Base-by-base conservation (phyloP, 1,140 invertebrate species). In the Vanessa atalanta region DNA sequence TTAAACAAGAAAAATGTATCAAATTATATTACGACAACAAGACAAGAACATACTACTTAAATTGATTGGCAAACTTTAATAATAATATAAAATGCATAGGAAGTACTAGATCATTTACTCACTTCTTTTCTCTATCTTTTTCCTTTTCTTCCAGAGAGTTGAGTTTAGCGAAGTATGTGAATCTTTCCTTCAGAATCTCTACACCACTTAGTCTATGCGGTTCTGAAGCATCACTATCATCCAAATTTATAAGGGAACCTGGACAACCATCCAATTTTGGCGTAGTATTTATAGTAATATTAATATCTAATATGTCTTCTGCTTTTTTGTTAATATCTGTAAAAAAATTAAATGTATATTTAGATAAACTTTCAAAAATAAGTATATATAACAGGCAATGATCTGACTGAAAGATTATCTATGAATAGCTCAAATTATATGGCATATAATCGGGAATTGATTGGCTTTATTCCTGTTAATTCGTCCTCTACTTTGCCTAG, bases 191-290 rank as follows among this genome's bases (percentile, higher is more conserved):
- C 43, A 96, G 90, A 67, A 93, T 80, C 73, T 94, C 91, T 13
- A 95, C 88, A 51, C 95, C 95, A 77, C 89, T 89, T 11, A 93
- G 79, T 76, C 93, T 93, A 60, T 76, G 86, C n/a, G 79, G 55
- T n/a, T 13, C 64, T 37, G 66, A 37, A 48, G 83, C 73, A 26
- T 86, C 77, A 61, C 79, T 80, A 13, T 85, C 74, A 70, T 94
- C 90, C 43, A 96, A 88, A 83, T 95, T 94, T 72, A 96, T 96
- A 15, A 95, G 78, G 79, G 92, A 93, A 67, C 95, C 94, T 16
- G 94, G 94, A 48, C 81, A 83, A 20, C 94, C 95, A 74, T 86
- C 94, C 73, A 96, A 82, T 79, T 85, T 94, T 8, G 95, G 95
- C 47, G 79, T 76, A 2, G 43, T 51, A 23, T 65, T 72, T 47